These are phyloP conservation scores for Periophthalmus modestus DNA, from an alignment of 2,113 vertebrate genomes.

Conservation along the genomic window DNA sequence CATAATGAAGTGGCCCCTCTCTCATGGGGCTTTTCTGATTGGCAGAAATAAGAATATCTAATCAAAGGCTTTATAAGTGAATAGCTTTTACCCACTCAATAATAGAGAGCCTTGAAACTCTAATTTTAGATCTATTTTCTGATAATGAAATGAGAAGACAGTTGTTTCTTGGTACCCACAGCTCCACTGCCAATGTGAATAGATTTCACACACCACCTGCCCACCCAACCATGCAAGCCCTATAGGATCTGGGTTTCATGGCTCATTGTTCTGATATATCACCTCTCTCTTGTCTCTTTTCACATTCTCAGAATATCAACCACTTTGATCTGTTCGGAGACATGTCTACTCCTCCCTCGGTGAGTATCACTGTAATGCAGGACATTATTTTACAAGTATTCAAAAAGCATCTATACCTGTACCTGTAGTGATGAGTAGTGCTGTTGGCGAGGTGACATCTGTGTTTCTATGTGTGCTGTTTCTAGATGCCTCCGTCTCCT, in stretches of 20 bases:
- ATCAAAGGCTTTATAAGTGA: conserved; percentile 69
- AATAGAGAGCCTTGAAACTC: conserved; percentile 64
- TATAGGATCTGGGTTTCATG: conserved; percentile 41
- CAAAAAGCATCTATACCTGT: neutral
- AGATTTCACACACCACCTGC: conserved; percentile 47
- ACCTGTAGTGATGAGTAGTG: conserved; percentile 18
- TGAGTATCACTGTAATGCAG: conserved; percentile 71
- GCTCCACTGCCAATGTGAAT: conserved; percentile 56
- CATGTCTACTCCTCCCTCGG: conserved; percentile 98
- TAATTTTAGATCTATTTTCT: conserved; percentile 75
- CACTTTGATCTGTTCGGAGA: conserved; percentile 99
- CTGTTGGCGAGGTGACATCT: conserved; percentile 36
- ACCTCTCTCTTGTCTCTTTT: conserved; percentile 48
- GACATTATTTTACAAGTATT: neutral
- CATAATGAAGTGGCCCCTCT: conserved; percentile 48
- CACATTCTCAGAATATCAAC: conserved; percentile 88
- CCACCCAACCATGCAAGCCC: conserved; percentile 49
- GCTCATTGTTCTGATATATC: conserved; percentile 56
- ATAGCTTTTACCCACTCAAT: conserved; percentile 73
- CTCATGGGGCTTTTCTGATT: conserved; percentile 56
- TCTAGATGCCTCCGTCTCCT: conserved; percentile 95
- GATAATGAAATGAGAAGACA: conserved; percentile 65
- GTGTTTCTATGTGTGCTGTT: conserved; percentile 20
- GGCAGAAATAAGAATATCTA: conserved; percentile 72
- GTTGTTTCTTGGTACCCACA: conserved; percentile 61